Evolutionary conservation across 2,888 invertebrate species (phyloP).

Genomic region (Tachystola acroxantha): DNA sequence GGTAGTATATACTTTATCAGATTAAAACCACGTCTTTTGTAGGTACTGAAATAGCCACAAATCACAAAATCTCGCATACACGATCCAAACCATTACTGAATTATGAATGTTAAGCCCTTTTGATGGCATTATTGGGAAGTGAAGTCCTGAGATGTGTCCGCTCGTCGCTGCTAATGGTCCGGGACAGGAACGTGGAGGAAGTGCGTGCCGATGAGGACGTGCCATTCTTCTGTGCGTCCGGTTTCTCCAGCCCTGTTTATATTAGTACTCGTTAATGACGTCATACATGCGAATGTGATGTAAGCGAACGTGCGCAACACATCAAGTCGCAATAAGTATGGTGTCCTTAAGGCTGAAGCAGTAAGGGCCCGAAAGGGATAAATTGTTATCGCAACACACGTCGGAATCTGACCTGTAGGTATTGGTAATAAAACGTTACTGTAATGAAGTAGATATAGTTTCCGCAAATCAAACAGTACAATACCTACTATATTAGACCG

Average conservation of each 20-base stretch:
- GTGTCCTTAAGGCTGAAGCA: neutral
- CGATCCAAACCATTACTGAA: neutral
- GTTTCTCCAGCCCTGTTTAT: slow-evolving; percentile 64
- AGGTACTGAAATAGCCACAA: too few relatives aligned
- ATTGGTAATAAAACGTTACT: neutral
- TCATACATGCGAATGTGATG: slow-evolving; percentile 2
- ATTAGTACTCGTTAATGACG: slow-evolving; percentile 48
- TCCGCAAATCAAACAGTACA: too few relatives aligned
- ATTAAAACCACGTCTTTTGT: too few relatives aligned
- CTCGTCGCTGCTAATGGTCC: slow-evolving; percentile 64
- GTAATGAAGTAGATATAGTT: too few relatives aligned
- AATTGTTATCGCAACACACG: too few relatives aligned
- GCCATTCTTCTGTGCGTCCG: slow-evolving; percentile 58
- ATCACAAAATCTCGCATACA: too few relatives aligned
- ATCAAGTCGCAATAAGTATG: slow-evolving; percentile 7
- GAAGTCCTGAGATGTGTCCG: slow-evolving; percentile 48
- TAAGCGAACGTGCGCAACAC: slow-evolving; percentile 11
- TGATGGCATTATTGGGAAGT: slow-evolving; percentile 33
- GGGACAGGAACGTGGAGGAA: slow-evolving; percentile 63
- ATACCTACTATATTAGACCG: too few relatives aligned
- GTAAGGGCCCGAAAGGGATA: too few relatives aligned
- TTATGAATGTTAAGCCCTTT: slow-evolving; percentile 1
- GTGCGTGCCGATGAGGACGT: slow-evolving; percentile 55
- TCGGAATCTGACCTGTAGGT: neutral
- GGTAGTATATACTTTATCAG: too few relatives aligned